phyloP scores from a whole-genome alignment of 1,140 invertebrate species.

The Druon quercuslanigerum region DNA sequence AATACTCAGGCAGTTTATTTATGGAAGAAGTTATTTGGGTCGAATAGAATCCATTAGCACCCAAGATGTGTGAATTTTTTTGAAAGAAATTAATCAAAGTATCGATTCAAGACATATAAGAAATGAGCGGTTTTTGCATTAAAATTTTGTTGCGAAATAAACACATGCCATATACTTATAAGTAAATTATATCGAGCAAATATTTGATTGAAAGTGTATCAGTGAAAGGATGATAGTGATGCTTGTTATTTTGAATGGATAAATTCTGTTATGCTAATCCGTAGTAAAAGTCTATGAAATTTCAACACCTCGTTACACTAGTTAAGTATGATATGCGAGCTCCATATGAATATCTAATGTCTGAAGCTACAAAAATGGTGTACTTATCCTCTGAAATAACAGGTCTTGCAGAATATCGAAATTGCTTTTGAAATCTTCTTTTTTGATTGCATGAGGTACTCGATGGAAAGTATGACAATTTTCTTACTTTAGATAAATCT shows the following conservation, averaged over 20 bases:
- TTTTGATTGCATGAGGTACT: too few species aligned
- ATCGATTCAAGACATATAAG: conserved; percentile 5
- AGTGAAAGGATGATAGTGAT: conserved; percentile 8
- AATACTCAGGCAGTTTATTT: conserved; percentile 20
- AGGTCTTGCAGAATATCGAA: neutral
- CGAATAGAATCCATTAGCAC: conserved; percentile 29
- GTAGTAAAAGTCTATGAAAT: neutral
- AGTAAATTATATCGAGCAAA: neutral
- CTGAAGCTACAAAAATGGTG: conserved; percentile 2
- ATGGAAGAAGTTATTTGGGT: conserved; percentile 30
- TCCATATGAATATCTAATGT: conserved; percentile 5
- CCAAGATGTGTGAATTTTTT: conserved; percentile 27
- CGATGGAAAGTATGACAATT: too few species aligned
- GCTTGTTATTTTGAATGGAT: neutral
- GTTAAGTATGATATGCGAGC: neutral
- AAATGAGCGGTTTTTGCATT: neutral
- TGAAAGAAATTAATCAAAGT: conserved; percentile 11
- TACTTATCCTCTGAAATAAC: conserved; percentile 16
- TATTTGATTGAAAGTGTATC: neutral
- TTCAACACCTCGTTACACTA: neutral
- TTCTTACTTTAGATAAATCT: too few species aligned
- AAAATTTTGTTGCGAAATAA: too few species aligned
- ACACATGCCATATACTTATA: too few species aligned
- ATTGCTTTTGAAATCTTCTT: too few species aligned
- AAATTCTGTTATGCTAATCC: conserved; percentile 2